Percentiles rank a stretch among this genome's conserved stretches.
These are phyloP conservation scores for Muntiacus reevesi DNA, from an alignment of 2,113 vertebrate genomes.

Conservation along the genomic window DNA sequence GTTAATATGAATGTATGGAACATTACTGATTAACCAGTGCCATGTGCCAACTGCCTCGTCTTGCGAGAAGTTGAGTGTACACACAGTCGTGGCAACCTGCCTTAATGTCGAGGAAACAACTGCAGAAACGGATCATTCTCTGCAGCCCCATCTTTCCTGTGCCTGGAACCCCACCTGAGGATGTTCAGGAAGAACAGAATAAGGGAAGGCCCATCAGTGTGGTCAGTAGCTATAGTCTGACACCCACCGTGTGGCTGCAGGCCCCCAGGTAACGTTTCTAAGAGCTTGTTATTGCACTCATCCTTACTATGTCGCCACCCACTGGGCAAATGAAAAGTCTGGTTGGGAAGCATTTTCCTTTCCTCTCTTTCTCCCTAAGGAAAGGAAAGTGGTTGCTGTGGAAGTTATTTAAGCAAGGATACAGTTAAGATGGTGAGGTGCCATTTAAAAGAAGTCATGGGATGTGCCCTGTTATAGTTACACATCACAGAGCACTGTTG, in stretches of 20 bases:
- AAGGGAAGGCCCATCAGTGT: neutral
- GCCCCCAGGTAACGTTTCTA: neutral
- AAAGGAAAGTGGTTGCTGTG: neutral
- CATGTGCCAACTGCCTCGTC: neutral
- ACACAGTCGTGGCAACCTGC: neutral
- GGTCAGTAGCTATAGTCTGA: neutral
- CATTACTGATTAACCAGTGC: neutral
- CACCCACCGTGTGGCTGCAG: accelerated
- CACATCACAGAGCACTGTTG: neutral
- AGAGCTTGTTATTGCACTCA: neutral
- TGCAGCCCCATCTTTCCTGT: neutral
- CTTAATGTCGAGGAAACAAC: neutral
- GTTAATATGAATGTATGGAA: neutral
- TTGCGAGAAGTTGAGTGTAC: neutral
- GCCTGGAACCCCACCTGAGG: neutral
- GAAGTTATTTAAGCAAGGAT: neutral
- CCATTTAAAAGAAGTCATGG: neutral
- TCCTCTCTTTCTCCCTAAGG: neutral
- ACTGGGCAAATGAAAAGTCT: neutral
- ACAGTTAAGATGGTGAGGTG: neutral
- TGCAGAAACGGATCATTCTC: neutral
- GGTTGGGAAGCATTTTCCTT: neutral
- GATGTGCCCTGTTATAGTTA: neutral
- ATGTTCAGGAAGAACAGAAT: neutral
- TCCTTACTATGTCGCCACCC: neutral